Evolutionary conservation across 2,113 vertebrate species (phyloP).

Genomic region (Vombatus ursinus): DNA sequence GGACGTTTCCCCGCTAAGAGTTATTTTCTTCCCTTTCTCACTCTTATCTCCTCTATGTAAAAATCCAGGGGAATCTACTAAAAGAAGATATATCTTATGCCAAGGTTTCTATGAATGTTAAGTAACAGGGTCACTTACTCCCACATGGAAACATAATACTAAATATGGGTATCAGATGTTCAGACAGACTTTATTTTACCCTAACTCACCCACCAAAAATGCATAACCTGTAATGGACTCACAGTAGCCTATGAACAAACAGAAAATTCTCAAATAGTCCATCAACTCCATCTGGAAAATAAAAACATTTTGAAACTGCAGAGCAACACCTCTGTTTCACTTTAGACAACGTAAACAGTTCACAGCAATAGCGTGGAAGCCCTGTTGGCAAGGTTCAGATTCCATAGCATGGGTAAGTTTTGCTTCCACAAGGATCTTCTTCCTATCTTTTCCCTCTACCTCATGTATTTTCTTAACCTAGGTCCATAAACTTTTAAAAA

Average conservation of each 20-base stretch:
- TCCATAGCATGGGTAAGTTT: background rate
- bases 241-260: background rate
- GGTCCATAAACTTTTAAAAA: background rate
- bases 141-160: background rate
- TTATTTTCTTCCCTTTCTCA: background rate
- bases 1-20: background rate
- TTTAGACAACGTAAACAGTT: background rate
- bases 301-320: background rate
- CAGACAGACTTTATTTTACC: background rate
- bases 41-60: background rate
- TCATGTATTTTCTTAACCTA: background rate
- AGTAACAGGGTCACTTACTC: background rate
- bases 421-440: background rate
- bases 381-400: background rate
- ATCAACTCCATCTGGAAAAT: background rate
- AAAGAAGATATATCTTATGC: background rate
- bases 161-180: background rate
- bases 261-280: background rate
- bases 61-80: background rate
- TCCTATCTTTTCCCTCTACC: background rate
- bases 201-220: background rate
- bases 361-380: background rate
- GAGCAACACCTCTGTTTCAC: background rate
- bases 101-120: background rate
- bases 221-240: background rate